Base-by-base conservation (phyloP, 2,888 invertebrate genomes). In the Conistra vaccinii region DNA sequence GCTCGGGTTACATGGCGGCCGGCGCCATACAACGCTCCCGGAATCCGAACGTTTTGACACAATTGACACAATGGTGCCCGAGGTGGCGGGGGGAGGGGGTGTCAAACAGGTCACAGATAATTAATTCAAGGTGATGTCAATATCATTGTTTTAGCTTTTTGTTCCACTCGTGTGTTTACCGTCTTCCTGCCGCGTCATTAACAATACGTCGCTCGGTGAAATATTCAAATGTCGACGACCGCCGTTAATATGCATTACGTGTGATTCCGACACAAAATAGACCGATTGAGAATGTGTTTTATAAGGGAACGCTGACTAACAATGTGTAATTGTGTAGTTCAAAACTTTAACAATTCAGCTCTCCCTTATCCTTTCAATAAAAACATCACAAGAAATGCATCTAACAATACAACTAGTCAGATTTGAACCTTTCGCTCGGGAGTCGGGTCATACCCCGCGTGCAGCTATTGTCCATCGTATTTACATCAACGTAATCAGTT, bases 111-210 rank as follows among this genome's bases (percentile, higher is more conserved):
- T 66, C 78, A 74, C 69, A 72, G 58, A 42, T 74, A 86, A 80
- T 84, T 82, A 84, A 86, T 83, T 72, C 73, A 65, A 63, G 55
- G 73, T 77, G 85, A 86, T 75, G 76, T 83, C 42, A 82, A 75
- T 82, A 71, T 66, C 53, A 86, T 85, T 85, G 83, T 85, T 86
- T 81, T 53, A 73, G 66, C 42, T 69, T 73, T 81, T 83, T 85
- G 73, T 80, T 66, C 29, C 55, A 57, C 20, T 58, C 48, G 32
- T 76, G 63, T 62, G 32, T 32, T 32, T 58, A 29, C n/a, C 55
- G 75, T 67, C 57, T 78, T 75, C 80, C 75, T 83, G 84, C 45
- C 69, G 58, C 26, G 60, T 76, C 61, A 73, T 75, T 72, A 45
- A 77, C 73, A 71, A 55, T n/a, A 39, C 1, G 10, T 57, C 42